Evolutionary conservation across 92 coral and sea anemone genomes (phyloP).

Genomic region (Phenganax subtilis): DNA sequence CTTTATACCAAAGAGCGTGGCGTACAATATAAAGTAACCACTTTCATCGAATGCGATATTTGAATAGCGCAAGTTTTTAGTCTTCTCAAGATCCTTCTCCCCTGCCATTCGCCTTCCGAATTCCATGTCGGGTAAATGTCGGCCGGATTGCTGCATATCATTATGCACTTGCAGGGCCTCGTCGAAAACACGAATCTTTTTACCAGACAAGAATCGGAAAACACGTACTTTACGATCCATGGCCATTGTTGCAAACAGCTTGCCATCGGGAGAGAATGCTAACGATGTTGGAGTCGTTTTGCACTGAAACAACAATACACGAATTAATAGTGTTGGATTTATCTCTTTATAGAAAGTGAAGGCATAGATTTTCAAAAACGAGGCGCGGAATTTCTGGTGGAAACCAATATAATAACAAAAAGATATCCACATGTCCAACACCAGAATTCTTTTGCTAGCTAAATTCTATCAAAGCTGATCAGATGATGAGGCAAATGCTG

Average conservation of each 20-base stretch:
- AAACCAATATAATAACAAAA: no score
- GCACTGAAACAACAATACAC: conserved; percentile 55
- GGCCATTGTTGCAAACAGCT: conserved; percentile 86
- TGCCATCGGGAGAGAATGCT: conserved; percentile 91
- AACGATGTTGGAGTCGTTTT: conserved; percentile 82
- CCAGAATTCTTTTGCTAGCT: no score
- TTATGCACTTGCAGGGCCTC: conserved; percentile 81
- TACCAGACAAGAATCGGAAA: conserved; percentile 84
- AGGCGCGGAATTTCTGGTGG: no score
- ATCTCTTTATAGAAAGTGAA: not conserved
- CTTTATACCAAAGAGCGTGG: conserved; percentile 92
- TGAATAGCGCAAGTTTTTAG: conserved; percentile 79
- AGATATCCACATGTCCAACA: no score
- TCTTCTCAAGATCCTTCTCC: conserved; percentile 89
- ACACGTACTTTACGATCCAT: conserved; percentile 91
- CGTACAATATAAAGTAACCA: conserved; percentile 84
- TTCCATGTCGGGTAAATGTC: conserved; percentile 96
- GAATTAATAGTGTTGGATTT: not conserved
- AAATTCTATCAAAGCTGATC: no score
- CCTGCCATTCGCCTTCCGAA: conserved; percentile 95
- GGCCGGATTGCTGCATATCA: conserved; percentile 94
- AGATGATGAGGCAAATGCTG: no score
- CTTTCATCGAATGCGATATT: conserved; percentile 96
- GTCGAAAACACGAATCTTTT: conserved; percentile 84
- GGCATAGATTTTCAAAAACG: no score